Evolutionary conservation across 1,140 invertebrate species (phyloP).

Genomic region (Temnothorax curvispinosus): DNA sequence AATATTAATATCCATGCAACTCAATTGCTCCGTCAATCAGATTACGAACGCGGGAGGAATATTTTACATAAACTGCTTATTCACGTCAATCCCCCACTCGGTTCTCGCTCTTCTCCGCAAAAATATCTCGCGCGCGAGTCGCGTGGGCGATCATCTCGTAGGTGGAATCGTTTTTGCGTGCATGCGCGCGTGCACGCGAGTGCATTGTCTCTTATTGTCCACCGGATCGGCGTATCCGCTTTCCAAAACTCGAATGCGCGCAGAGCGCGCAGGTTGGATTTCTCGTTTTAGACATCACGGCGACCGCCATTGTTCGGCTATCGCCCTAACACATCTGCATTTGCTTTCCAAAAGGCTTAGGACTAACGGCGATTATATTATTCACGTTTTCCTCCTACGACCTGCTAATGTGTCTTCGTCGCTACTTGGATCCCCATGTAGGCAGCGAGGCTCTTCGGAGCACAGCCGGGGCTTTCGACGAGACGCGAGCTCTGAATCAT

Average conservation of each 20-base stretch:
- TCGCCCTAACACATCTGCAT: conserved; percentile 56
- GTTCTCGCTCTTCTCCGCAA: conserved; percentile 44
- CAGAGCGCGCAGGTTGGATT: conserved; percentile 24
- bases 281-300: conserved; percentile 48
- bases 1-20: neutral
- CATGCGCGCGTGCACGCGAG: conserved; percentile 65
- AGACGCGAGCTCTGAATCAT: conserved; percentile 30
- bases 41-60: conserved; percentile 19
- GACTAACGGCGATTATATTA: conserved; percentile 59
- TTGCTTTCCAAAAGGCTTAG: conserved; percentile 53
- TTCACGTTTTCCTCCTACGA: conserved; percentile 58
- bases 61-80: conserved; percentile 37
- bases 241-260: conserved; percentile 55
- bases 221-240: conserved; percentile 56
- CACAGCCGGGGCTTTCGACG: neutral
- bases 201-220: conserved; percentile 69
- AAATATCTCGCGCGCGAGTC: conserved; percentile 61
- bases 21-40: conserved; percentile 18
- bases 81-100: conserved; percentile 8
- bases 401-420: conserved; percentile 50
- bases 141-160: conserved; percentile 70
- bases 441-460: neutral
- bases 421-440: conserved; percentile 37
- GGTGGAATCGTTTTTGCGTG: conserved; percentile 70
- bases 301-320: conserved; percentile 53